phyloP scores from a whole-genome alignment of 1,140 invertebrate species.

The Anthonomus grandis region DNA sequence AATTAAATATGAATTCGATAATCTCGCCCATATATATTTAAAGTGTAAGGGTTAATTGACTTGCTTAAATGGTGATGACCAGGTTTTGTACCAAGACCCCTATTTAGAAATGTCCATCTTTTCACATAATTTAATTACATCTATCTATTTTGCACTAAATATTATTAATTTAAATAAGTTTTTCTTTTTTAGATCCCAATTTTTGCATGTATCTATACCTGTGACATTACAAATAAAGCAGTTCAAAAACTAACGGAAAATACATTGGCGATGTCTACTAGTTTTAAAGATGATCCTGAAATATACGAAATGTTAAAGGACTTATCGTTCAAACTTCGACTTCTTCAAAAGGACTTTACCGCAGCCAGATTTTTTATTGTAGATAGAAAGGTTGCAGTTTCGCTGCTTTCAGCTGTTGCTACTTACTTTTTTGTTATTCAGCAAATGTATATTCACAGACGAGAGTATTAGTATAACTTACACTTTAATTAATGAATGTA shows the following conservation, averaged over 20 bases:
- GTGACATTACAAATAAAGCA: not conserved
- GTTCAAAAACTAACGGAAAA: not conserved
- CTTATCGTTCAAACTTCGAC: not conserved
- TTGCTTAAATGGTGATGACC: too few relatives aligned
- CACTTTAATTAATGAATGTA: too few relatives aligned
- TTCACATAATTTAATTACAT: too few relatives aligned
- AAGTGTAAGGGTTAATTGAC: too few relatives aligned
- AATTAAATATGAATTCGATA: too few relatives aligned
- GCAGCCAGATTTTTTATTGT: not conserved
- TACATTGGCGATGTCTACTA: not conserved
- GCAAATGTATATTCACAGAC: not conserved
- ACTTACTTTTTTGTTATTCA: not conserved
- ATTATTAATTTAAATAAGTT: too few relatives aligned
- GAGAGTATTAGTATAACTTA: too few relatives aligned
- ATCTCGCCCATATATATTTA: too few relatives aligned
- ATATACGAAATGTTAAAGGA: not conserved
- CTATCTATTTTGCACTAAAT: too few relatives aligned
- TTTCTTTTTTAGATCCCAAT: not conserved
- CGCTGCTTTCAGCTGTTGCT: not conserved
- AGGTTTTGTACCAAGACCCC: too few relatives aligned
- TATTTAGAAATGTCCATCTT: too few relatives aligned
- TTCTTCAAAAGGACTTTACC: not conserved
- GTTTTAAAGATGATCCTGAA: not conserved
- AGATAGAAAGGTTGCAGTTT: not conserved
- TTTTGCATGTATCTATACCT: not conserved